Percentiles rank a stretch among this genome's conserved stretches.
Conservation (phyloP, 1,140 invertebrate genomes). For the Cotesia vestalis region DNA sequence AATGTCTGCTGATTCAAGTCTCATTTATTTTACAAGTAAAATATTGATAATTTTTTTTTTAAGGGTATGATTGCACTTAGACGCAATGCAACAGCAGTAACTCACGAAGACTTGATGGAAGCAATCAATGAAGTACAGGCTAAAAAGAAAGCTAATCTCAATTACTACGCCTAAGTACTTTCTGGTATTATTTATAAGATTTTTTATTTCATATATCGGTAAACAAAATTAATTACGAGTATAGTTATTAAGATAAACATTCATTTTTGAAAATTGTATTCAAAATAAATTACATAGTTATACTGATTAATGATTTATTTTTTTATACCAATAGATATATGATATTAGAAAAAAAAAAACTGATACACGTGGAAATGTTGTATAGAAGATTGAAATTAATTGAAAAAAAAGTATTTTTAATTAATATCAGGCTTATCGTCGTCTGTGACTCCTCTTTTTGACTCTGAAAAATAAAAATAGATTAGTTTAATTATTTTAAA, state of each 20-base stretch:
- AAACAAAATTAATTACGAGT: too few species aligned
- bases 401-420: neutral
- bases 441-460: conserved; percentile 53
- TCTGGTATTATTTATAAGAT: conserved; percentile 39
- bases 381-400: neutral
- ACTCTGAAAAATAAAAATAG: conserved; percentile 43
- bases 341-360: too few species aligned
- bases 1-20: too few species aligned
- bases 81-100: conserved; percentile 90
- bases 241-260: too few species aligned
- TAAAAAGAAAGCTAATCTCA: conserved; percentile 99
- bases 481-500: neutral
- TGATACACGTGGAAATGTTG: too few species aligned
- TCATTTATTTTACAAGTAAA: neutral
- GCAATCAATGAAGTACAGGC: conserved; percentile 99
- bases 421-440: conserved; percentile 42
- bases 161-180: conserved; percentile 93
- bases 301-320: too few species aligned
- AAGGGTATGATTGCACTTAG: conserved; percentile 98
- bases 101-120: conserved; percentile 99
- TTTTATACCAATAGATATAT: too few species aligned
- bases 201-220: neutral
- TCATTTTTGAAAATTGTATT: too few species aligned
- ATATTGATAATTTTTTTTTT: conserved; percentile 45
- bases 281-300: too few species aligned